These are phyloP conservation scores for Choreutis nemorana DNA, from an alignment of 2,888 invertebrate species.

Conservation along the genomic window DNA sequence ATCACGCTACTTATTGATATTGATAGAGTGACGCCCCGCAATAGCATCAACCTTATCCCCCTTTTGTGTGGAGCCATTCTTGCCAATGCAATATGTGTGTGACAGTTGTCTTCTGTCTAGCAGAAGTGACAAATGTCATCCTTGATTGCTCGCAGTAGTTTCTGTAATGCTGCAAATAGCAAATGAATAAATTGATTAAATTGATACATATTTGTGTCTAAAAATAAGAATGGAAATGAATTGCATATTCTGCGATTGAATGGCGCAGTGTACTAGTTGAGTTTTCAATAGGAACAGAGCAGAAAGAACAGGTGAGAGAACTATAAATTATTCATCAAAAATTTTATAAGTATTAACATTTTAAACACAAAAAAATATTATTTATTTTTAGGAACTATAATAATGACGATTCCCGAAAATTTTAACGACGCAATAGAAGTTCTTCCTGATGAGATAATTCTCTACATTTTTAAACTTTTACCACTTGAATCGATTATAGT, in stretches of 20 bases:
- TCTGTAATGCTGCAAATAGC: constrained; percentile 1
- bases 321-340: constrained; percentile 5
- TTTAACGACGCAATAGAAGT: constrained; percentile 20
- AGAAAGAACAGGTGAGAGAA: constrained; percentile 10
- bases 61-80: not conserved
- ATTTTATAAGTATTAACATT: not conserved
- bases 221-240: constrained; percentile 28
- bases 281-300: constrained; percentile 4
- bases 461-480: constrained; percentile 41
- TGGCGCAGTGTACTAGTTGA: not conserved
- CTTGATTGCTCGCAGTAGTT: constrained; percentile 4
- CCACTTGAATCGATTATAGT: constrained; percentile 32
- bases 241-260: constrained; percentile 18
- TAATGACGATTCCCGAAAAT: constrained; percentile 18
- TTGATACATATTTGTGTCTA: constrained; percentile 17
- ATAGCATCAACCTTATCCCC: too few species aligned
- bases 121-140: not conserved
- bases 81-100: not conserved
- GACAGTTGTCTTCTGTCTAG: not conserved
- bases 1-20: too few species aligned
- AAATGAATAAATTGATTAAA: constrained; percentile 7
- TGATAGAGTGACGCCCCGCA: too few species aligned
- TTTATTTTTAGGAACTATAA: constrained; percentile 8
- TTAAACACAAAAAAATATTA: constrained; percentile 1
- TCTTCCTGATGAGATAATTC: constrained; percentile 47